These are phyloP conservation scores for Protula sp. DNA, from an alignment of 2,888 invertebrate species.

Conservation along the genomic window DNA sequence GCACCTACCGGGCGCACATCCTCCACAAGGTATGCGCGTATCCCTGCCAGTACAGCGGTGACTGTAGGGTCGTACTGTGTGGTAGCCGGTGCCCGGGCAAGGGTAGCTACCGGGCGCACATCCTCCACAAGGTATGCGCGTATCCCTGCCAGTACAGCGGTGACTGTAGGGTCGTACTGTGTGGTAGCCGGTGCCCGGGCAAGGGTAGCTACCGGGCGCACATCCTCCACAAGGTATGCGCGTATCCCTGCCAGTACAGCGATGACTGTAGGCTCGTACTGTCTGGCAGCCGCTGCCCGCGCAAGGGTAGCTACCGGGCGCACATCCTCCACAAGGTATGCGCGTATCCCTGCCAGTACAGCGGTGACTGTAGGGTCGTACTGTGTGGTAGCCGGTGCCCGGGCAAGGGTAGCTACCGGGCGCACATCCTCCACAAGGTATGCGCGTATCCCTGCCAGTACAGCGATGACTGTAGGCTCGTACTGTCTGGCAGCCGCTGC, in stretches of 20 bases:
- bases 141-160: too few species aligned
- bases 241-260: too few species aligned
- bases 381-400: conserved; percentile 88
- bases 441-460: too few species aligned
- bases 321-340: conserved; percentile 77
- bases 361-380: too few species aligned
- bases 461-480: too few species aligned
- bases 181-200: conserved; percentile 76
- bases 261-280: too few species aligned
- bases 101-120: conserved; percentile 91
- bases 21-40: conserved; percentile 64
- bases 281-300: conserved; percentile 79
- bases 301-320: conserved; percentile 88
- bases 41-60: too few species aligned
- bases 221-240: conserved; percentile 69
- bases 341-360: too few species aligned
- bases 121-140: conserved; percentile 67
- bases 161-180: too few species aligned
- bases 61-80: conserved; percentile 98
- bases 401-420: conserved; percentile 86
- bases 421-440: conserved; percentile 80
- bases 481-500: conserved; percentile 92
- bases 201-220: conserved; percentile 94
- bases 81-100: conserved; percentile 78
- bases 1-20: conserved; percentile 90